These are phyloP conservation scores for Drosophila aff. DNA, from an alignment of 1,140 invertebrate genomes.

Conservation along the genomic window DNA sequence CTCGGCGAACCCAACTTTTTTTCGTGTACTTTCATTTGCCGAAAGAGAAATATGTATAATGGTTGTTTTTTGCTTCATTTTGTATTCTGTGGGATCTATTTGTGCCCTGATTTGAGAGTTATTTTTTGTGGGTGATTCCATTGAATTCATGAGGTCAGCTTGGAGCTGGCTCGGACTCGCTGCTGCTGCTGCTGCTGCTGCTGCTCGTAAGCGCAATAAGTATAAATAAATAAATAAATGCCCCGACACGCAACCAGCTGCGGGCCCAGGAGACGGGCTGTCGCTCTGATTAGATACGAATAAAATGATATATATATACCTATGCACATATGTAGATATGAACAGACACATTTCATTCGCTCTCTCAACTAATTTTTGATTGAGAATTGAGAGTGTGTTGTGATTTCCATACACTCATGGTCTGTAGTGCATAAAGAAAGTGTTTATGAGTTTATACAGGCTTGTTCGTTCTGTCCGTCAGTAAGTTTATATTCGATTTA, in stretches of 20 bases:
- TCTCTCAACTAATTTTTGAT: constrained; percentile 49
- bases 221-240: constrained; percentile 68
- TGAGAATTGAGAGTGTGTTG: constrained; percentile 25
- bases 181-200: neutral
- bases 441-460: neutral
- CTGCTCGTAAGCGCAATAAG: constrained; percentile 46
- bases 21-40: constrained; percentile 69
- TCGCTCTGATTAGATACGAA: constrained; percentile 77
- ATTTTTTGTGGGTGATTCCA: constrained; percentile 41
- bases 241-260: constrained; percentile 62
- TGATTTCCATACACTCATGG: constrained; percentile 1
- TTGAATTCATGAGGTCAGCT: constrained; percentile 72
- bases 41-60: constrained; percentile 14
- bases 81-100: constrained; percentile 21
- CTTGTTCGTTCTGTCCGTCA: neutral
- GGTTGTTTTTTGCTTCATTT: constrained; percentile 9
- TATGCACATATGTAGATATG: constrained; percentile 17
- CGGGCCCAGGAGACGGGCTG: constrained; percentile 67
- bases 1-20: constrained; percentile 8
- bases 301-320: constrained; percentile 42
- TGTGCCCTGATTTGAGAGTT: constrained; percentile 37
- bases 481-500: neutral
- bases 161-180: constrained; percentile 51
- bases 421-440: neutral
- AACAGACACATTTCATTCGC: constrained; percentile 26